Conservation (phyloP, 2,797 vertebrate genomes). For the Hipposideros larvatus region DNA sequence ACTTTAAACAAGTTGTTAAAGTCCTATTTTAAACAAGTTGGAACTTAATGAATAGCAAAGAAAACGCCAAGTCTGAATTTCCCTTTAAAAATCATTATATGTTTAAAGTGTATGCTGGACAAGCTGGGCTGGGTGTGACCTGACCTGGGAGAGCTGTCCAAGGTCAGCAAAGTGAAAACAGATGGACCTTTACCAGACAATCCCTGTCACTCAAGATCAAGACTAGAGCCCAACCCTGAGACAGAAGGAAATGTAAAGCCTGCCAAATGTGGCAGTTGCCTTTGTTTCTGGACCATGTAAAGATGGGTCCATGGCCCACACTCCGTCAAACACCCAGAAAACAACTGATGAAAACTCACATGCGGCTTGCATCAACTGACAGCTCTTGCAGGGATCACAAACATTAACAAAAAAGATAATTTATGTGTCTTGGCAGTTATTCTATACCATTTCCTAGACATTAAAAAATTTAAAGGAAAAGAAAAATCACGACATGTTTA, state of each 20-base stretch:
- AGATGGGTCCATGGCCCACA: conserved; percentile 41
- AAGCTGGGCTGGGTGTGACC: conserved; percentile 98
- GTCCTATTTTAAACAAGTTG: conserved; percentile 34
- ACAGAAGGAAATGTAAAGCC: conserved; percentile 93
- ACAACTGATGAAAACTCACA: neutral
- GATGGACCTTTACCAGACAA: conserved; percentile 94
- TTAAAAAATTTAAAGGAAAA: conserved; percentile 84
- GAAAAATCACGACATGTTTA: neutral
- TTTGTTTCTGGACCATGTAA: conserved; percentile 96
- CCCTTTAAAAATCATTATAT: neutral
- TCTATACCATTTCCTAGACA: conserved; percentile 84
- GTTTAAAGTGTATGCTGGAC: conserved; percentile 92
- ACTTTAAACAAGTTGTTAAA: conserved; percentile 39
- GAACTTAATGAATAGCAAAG: conserved; percentile 20
- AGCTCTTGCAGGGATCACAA: conserved; percentile 79
- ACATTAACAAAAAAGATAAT: conserved; percentile 79
- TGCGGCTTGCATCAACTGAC: neutral
- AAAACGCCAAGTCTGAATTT: conserved; percentile 64
- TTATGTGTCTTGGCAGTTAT: conserved; percentile 80
- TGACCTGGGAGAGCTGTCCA: conserved; percentile 95
- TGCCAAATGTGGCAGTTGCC: conserved; percentile 91
- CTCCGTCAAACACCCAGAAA: neutral
- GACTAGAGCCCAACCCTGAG: conserved; percentile 92
- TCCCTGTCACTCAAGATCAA: conserved; percentile 93
- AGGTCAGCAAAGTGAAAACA: conserved; percentile 98